Base-by-base conservation (phyloP, 2,113 vertebrate species). In the Nerophis ophidion region DNA sequence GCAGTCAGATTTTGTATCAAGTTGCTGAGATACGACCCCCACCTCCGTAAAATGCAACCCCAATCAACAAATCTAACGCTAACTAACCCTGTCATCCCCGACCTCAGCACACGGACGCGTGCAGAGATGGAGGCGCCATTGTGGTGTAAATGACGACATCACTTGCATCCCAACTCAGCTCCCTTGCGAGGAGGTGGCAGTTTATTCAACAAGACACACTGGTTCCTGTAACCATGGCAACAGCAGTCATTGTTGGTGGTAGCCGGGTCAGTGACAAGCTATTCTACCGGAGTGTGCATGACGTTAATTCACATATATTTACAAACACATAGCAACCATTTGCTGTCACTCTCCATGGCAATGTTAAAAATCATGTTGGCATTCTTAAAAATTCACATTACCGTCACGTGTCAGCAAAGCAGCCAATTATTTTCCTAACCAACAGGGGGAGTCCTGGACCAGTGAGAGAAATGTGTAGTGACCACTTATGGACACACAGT, bases 211-310 rank as follows among this genome's bases (percentile, higher is more conserved):
- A 15, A 74, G 52, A 63, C 63, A 64, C 26, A 14, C 61, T 34
- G 50, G 19, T 50, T 78, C 59, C 65, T 2, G 79, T 87, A 47
- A 61, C 85, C 87, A 87, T 87, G 74, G 85, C 74, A 87, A 88
- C 87, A 75, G 73, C n/a, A 48, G 69, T 67, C 57, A 49, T 49
- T 48, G 8, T 19, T 48, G 19, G 19, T 8, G 13, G 6, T 3
- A 26, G 33, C 1, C 13, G 7, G 9, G n/a, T 7, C 53, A 8
- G 15, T 13, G 33, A 44, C 62, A 12, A 26, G 35, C 60, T 8
- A 66, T 61, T 73, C 50, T 60, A 63, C 38, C 44, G 36, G 36
- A 56, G 71, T 49, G 45, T 75, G 51, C 49, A 48, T 75, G 51
- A 63, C n/a, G 53, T 60, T 56, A 59, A 52, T 56, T 68, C 12